Conservation (phyloP, 92 coral and sea anemone genomes). For the Diadumene lineata region DNA sequence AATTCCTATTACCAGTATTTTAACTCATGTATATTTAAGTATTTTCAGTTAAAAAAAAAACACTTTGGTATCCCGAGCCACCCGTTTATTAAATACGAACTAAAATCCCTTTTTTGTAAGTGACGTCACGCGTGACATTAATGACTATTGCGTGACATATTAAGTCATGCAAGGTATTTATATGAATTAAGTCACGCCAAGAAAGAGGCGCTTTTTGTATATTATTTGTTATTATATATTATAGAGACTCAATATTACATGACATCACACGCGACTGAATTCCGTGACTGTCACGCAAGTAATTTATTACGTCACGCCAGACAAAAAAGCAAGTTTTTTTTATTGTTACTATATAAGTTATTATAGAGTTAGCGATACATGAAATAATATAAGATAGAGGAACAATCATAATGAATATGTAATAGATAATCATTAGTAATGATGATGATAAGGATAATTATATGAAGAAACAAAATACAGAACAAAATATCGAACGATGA, state of each 20-base stretch:
- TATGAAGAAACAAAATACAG: background rate
- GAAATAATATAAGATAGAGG: background rate
- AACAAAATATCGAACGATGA: background rate
- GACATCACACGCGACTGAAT: background rate
- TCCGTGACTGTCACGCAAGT: background rate
- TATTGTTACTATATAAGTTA: background rate
- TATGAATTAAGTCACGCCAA: background rate
- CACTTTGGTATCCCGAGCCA: background rate
- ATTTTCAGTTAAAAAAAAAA: slow-evolving; percentile 1
- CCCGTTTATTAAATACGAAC: background rate
- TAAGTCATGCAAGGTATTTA: too few relatives aligned
- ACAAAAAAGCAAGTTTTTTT: background rate
- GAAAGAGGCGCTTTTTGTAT: background rate
- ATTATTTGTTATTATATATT: too few relatives aligned
- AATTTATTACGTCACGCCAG: background rate
- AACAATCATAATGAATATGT: background rate
- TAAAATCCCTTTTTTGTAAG: background rate
- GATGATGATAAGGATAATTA: background rate
- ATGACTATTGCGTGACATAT: too few relatives aligned
- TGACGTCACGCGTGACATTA: background rate
- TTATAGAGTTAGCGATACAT: too few relatives aligned
- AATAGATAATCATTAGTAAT: background rate
- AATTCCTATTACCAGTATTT: slow-evolving; percentile 4
- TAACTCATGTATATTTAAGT: slow-evolving; percentile 2
- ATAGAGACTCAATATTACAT: background rate